These are phyloP conservation scores for Bubo scandiacus DNA, from an alignment of 2,113 vertebrate genomes.

Conservation along the genomic window DNA sequence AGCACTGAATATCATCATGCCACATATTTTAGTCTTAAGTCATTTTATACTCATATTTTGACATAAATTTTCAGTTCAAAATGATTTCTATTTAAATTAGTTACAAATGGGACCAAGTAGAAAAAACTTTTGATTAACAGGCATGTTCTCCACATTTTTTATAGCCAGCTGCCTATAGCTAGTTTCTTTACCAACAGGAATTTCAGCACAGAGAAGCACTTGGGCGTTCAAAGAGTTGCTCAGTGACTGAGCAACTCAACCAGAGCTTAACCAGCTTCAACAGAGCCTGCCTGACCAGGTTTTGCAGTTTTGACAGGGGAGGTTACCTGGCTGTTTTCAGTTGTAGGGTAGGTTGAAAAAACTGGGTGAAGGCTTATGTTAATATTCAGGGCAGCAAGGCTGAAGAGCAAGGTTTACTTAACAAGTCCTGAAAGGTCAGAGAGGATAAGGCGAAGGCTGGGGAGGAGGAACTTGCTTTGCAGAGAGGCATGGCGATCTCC, in stretches of 20 bases:
- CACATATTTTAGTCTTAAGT: not conserved
- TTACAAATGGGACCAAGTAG: not conserved
- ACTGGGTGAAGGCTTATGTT: not conserved
- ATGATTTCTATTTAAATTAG: not conserved
- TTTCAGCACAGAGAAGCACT: not conserved
- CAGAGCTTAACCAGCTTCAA: not conserved
- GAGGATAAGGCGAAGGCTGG: not conserved
- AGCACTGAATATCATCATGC: not conserved
- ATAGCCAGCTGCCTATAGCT: not conserved
- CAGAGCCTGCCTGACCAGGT: not conserved
- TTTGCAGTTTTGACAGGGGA: not conserved
- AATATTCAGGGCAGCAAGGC: not conserved
- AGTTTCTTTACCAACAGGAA: not conserved
- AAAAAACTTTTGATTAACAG: not conserved
- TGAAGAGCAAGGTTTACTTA: not conserved
- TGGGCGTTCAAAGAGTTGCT: not conserved
- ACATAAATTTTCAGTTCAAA: not conserved
- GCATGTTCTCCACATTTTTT: not conserved
- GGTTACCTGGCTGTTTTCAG: not conserved
- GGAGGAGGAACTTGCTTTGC: not conserved
- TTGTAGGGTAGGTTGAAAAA: not conserved
- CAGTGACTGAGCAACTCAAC: not conserved
- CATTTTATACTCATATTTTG: not conserved
- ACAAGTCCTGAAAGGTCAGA: not conserved
- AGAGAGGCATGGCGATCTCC: not conserved